Percentiles rank a stretch among this genome's conserved stretches.
Conservation (phyloP, 2,113 vertebrate genomes). For the Epinephelus fuscoguttatus region DNA sequence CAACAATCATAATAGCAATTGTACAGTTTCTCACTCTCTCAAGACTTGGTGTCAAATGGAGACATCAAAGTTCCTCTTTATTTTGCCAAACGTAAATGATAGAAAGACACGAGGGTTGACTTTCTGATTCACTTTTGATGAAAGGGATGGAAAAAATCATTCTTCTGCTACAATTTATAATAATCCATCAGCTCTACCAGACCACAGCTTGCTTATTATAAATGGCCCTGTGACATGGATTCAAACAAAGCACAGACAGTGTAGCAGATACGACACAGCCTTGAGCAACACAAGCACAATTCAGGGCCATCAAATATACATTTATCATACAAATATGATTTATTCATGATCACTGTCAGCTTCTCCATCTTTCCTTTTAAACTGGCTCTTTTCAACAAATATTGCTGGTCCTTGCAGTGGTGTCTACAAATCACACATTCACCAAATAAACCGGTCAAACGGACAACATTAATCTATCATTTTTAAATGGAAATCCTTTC, state of each 20-base stretch:
- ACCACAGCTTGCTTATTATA: background rate
- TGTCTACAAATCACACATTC: background rate
- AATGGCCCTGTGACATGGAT: background rate
- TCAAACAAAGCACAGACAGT: background rate
- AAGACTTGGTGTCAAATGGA: no score
- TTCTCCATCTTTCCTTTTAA: background rate
- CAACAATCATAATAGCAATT: no score
- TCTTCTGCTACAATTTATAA: background rate
- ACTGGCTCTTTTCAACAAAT: background rate
- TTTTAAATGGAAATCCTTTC: background rate
- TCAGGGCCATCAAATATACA: background rate
- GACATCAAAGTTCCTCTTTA: background rate
- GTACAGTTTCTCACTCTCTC: no score
- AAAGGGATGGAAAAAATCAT: background rate
- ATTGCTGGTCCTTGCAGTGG: background rate
- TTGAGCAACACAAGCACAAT: background rate
- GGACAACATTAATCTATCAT: no score
- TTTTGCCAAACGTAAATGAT: background rate
- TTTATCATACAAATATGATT: background rate
- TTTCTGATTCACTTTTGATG: background rate
- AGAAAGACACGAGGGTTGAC: background rate
- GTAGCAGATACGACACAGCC: background rate
- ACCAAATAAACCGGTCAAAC: background rate
- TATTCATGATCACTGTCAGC: background rate
- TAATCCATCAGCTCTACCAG: background rate